Conservation (phyloP, 2,797 vertebrate species). For the Garrulus glandarius region DNA sequence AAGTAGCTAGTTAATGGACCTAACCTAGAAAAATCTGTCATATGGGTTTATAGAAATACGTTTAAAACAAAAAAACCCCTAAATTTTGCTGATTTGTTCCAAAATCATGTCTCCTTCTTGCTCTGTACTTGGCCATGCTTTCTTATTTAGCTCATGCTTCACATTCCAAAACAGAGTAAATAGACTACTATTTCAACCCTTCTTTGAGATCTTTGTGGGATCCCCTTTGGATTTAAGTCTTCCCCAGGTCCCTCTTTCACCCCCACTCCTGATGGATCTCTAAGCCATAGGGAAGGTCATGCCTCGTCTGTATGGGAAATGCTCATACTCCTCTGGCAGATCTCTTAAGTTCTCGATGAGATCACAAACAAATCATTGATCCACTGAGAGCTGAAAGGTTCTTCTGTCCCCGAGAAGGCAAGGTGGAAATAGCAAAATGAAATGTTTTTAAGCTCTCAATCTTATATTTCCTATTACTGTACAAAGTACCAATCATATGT, state of each 20-base stretch:
- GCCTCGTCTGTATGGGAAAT: not conserved
- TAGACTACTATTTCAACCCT: not conserved
- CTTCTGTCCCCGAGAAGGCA: not conserved
- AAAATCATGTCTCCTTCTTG: not conserved
- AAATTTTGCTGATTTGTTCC: not conserved
- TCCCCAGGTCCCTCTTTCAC: not conserved
- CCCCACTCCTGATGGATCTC: not conserved
- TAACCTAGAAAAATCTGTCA: not conserved
- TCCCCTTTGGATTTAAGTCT: not conserved
- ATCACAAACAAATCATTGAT: not conserved
- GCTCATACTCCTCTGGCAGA: not conserved
- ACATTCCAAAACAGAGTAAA: not conserved
- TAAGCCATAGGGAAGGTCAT: not conserved
- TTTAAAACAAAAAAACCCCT: not conserved
- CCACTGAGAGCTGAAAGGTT: not conserved
- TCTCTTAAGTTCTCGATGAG: rapidly evolving
- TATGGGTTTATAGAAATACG: not conserved
- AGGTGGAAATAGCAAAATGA: not conserved
- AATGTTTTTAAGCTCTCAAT: not conserved
- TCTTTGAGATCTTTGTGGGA: not conserved
- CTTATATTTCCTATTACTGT: not conserved
- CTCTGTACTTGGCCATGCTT: not conserved
- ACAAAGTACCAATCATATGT: not conserved
- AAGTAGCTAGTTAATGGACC: not conserved
- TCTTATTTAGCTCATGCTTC: not conserved